Conservation (phyloP, 2,888 invertebrate species). For the Suillia variegata region DNA sequence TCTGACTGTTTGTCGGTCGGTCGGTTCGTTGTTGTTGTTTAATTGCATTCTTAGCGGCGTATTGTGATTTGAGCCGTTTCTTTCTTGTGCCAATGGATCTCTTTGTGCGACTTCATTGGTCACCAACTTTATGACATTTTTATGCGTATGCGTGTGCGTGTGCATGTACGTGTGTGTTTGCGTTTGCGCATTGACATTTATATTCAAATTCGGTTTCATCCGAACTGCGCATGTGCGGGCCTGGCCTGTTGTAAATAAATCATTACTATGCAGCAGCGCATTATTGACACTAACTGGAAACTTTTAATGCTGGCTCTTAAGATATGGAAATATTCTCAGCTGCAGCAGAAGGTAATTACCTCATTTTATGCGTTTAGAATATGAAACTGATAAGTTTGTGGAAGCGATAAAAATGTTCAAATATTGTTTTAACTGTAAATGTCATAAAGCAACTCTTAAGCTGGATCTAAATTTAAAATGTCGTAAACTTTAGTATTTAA, state of each 20-base stretch:
- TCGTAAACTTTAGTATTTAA: no score
- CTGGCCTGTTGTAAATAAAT: no score
- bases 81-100: not conserved
- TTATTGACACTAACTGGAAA: not conserved
- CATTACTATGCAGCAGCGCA: not conserved
- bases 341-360: slow-evolving; percentile 3
- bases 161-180: no score
- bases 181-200: not conserved
- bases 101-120: not conserved
- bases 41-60: no score
- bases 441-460: no score
- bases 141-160: slow-evolving; percentile 6
- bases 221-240: not conserved
- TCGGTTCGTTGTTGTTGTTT: no score
- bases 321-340: not conserved
- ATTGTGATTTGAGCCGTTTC: not conserved
- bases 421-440: no score
- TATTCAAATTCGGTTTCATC: not conserved
- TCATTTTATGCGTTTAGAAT: not conserved
- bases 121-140: slow-evolving; percentile 5
- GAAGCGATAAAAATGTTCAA: no score
- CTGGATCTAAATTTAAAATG: no score
- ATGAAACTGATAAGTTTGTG: no score
- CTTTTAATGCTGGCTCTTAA: not conserved
- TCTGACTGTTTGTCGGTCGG: no score